These are phyloP conservation scores for Hydrolagus affinis DNA, from an alignment of 2,113 vertebrate genomes.

Conservation along the genomic window DNA sequence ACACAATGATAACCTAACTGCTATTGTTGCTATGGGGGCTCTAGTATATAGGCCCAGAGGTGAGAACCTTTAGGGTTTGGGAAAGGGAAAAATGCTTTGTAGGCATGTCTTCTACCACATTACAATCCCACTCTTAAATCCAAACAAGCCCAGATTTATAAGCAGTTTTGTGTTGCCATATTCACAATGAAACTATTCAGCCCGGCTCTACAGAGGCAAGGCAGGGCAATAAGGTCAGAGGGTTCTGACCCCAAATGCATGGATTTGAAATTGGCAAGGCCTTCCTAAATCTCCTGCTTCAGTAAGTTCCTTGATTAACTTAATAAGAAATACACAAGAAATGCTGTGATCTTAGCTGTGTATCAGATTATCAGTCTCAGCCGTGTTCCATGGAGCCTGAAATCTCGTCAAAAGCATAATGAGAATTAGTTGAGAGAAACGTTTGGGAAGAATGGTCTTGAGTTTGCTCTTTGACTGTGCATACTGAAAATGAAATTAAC, in stretches of 20 bases:
- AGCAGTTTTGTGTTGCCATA: constrained; percentile 35
- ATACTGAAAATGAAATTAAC: constrained; percentile 36
- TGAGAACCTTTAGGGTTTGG: constrained; percentile 40
- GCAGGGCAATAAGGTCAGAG: constrained; percentile 44
- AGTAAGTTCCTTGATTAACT: constrained; percentile 51
- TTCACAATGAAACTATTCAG: constrained; percentile 47
- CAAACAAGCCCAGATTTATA: constrained; percentile 47
- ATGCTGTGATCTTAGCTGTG: constrained; percentile 42
- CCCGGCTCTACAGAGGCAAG: constrained; percentile 37
- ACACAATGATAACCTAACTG: constrained; percentile 48
- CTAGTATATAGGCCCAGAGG: constrained; percentile 39
- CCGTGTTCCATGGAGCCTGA: constrained; percentile 38
- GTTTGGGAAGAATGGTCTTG: constrained; percentile 31
- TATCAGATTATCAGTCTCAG: constrained; percentile 44
- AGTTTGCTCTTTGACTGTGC: constrained; percentile 44
- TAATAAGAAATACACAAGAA: constrained; percentile 47
- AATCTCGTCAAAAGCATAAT: constrained; percentile 43
- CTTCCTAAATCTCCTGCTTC: constrained; percentile 49
- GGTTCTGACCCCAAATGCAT: constrained; percentile 53
- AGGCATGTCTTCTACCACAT: constrained; percentile 41
- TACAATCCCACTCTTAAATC: constrained; percentile 41
- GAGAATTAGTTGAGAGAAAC: constrained; percentile 42
- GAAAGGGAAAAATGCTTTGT: constrained; percentile 39
- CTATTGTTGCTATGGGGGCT: constrained; percentile 37
- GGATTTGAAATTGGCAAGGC: constrained; percentile 45